Conservation (phyloP, 2,888 invertebrate genomes). For the Tillus elongatus region DNA sequence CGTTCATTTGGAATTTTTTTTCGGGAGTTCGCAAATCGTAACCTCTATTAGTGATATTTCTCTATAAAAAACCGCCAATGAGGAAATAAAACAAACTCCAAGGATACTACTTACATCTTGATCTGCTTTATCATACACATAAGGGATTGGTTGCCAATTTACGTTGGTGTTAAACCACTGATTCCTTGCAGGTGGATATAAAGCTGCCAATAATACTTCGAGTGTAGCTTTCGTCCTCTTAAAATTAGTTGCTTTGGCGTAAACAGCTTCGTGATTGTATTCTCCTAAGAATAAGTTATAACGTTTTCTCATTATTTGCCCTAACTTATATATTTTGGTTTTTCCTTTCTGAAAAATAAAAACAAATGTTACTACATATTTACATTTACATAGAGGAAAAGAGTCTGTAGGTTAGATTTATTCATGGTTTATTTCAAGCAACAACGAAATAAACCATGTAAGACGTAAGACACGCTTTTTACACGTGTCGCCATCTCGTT, state of each 20-base stretch:
- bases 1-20: too few relatives aligned
- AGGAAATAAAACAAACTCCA: slow-evolving; percentile 4
- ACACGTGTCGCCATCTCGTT: too few relatives aligned
- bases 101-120: slow-evolving; percentile 30
- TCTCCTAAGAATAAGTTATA: slow-evolving; percentile 41
- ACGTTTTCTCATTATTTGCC: slow-evolving; percentile 35
- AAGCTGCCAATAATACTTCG: slow-evolving; percentile 55
- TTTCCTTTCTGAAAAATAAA: too few relatives aligned
- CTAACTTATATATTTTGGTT: slow-evolving; percentile 41
- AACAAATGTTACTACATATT: too few relatives aligned
- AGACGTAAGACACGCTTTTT: too few relatives aligned
- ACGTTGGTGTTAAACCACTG: slow-evolving; percentile 45
- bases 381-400: too few relatives aligned
- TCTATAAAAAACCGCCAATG: too few relatives aligned
- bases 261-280: slow-evolving; percentile 41
- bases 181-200: slow-evolving; percentile 51
- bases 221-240: slow-evolving; percentile 68
- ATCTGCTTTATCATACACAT: slow-evolving; percentile 27
- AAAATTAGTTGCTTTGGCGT: slow-evolving; percentile 49
- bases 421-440: too few relatives aligned
- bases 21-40: too few relatives aligned
- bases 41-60: too few relatives aligned
- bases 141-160: slow-evolving; percentile 54
- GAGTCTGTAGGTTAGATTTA: too few relatives aligned
- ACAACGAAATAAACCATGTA: too few relatives aligned